Evolutionary conservation across 2,888 invertebrate species (phyloP).

Genomic region (Phasia obesa): DNA sequence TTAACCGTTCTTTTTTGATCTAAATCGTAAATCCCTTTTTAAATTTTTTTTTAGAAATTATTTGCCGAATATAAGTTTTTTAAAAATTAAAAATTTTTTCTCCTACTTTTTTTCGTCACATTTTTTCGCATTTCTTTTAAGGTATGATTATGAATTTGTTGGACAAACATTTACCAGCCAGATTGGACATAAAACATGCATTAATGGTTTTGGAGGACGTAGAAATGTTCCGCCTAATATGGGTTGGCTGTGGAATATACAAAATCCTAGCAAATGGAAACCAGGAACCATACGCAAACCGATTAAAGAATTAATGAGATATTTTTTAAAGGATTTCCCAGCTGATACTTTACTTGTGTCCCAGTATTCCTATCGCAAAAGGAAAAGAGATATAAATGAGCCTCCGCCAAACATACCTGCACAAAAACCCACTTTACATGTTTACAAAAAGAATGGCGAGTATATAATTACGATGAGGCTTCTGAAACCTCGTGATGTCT

Average conservation of each 20-base stretch:
- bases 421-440: constrained; percentile 85
- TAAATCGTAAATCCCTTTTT: no score
- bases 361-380: constrained; percentile 75
- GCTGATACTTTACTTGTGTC: constrained; percentile 79
- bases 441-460: constrained; percentile 86
- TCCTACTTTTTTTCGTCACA: background rate
- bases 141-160: constrained; percentile 72
- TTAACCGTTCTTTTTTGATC: background rate
- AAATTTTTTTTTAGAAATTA: no score
- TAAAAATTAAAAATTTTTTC: no score
- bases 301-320: constrained; percentile 80
- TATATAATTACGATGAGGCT: constrained; percentile 88
- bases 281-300: constrained; percentile 80
- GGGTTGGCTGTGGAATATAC: constrained; percentile 87
- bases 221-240: constrained; percentile 85
- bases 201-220: constrained; percentile 83
- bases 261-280: constrained; percentile 78
- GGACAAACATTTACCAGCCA: constrained; percentile 80
- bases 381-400: constrained; percentile 76
- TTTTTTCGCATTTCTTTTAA: constrained; percentile 34
- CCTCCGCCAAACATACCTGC: constrained; percentile 71
- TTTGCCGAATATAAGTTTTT: no score
- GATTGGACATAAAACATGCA: constrained; percentile 85
- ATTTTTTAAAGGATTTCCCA: constrained; percentile 80
- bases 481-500: constrained; percentile 85